Base-by-base conservation (phyloP, 2,113 vertebrate species). In the Anas platyrhynchos region DNA sequence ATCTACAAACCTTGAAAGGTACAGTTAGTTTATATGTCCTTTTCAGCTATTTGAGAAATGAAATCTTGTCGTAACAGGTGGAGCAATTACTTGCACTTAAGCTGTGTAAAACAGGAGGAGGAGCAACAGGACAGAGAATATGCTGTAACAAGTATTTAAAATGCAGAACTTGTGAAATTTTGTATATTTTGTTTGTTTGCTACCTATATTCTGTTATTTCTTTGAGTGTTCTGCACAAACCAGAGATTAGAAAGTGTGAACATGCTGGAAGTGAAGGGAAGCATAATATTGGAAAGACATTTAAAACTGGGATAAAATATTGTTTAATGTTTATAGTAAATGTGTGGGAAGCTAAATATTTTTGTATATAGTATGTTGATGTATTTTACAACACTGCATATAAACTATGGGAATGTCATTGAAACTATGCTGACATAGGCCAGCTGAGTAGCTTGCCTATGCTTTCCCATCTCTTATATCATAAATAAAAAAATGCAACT, bases 321-420 rank as follows among this genome's bases (percentile, higher is more conserved):
- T 94, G 54, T 29, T 34, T 83, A 55, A 43, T 74, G 88, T 82
- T 89, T 97, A 76, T 46, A 95, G 55, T 71, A 90, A 67, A 86
- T 54, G 56, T 71, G 78, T 93, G 88, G 87, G 83, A 96, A 94
- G 89, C 31, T 73, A 78, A 79, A 48, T 93, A 67, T 83, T 95
- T 96, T 85, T 95, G 90, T 95, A 38, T 96, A 86, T 88, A 91
- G 54, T 89, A 63, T 76, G 34, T 55, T 79, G 80, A 93, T 94
- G 26, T 91, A 46, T 95, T 96, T 95, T 93, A 66, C 74, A 93
- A 54, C 31, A 50, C 32, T 0, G 1, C 26, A 23, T 72, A n/a
- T 78, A 88, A 88, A 81, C 86, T 62, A 31, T 66, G 62, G 58
- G 38, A 66, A 92, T 26, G 90, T 72, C 74, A 95, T 26, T 87